Evolutionary conservation across 2,113 vertebrate species (phyloP).

Genomic region (Ctenodactylus gundi): DNA sequence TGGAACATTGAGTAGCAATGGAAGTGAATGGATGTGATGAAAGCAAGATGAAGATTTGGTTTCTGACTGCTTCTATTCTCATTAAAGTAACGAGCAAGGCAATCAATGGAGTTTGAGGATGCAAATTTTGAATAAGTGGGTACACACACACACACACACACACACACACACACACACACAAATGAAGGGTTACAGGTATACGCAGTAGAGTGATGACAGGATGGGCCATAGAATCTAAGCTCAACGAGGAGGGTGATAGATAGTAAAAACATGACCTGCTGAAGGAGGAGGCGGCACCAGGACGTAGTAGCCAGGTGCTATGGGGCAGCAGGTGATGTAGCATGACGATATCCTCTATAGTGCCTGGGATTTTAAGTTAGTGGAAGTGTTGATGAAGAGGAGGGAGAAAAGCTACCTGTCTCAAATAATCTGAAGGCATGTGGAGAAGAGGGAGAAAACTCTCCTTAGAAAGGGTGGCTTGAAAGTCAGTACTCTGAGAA

Average conservation of each 20-base stretch:
- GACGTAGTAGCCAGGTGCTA: background rate
- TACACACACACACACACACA: too few relatives aligned
- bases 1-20: background rate
- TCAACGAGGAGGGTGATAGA: background rate
- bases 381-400: background rate
- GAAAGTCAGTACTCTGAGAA: background rate
- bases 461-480: background rate
- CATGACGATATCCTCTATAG: background rate
- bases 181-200: accelerated
- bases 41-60: background rate
- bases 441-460: background rate
- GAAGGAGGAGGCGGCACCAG: background rate
- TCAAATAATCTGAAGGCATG: background rate
- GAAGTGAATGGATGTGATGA: background rate
- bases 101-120: background rate
- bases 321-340: background rate
- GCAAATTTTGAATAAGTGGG: background rate
- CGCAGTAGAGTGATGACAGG: background rate
- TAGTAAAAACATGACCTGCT: background rate
- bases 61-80: background rate
- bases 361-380: background rate
- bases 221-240: background rate
- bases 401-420: background rate
- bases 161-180: too few relatives aligned
- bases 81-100: background rate